Evolutionary conservation across 2,888 invertebrate species (phyloP).

Genomic region (Limnephilus auricula): DNA sequence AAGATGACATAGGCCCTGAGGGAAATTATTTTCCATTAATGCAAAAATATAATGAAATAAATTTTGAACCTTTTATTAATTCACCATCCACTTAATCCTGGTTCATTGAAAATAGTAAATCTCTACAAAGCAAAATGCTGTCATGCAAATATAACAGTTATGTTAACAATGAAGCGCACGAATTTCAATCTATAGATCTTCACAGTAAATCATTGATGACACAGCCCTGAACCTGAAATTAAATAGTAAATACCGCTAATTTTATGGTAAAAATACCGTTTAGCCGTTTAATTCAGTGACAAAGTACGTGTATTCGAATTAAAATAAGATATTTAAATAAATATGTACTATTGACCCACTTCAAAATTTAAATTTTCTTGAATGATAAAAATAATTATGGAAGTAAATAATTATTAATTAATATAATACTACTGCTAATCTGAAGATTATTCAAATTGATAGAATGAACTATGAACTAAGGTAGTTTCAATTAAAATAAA

Average conservation of each 20-base stretch:
- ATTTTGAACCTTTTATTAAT: too few relatives aligned
- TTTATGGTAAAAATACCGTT: neutral
- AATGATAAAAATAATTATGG: neutral
- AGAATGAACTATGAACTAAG: neutral
- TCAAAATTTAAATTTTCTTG: neutral
- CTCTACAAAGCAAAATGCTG: neutral
- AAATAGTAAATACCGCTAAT: neutral
- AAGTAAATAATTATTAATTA: neutral
- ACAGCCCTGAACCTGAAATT: neutral
- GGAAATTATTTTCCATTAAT: too few relatives aligned
- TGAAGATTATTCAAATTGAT: neutral
- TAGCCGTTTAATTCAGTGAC: neutral
- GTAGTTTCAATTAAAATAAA: too few relatives aligned
- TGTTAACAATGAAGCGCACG: neutral
- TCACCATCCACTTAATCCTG: too few relatives aligned
- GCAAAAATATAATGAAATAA: too few relatives aligned
- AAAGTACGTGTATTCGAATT: neutral
- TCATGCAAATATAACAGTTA: neutral
- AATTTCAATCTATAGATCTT: neutral
- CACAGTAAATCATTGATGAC: neutral
- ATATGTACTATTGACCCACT: neutral
- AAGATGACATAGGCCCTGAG: too few relatives aligned
- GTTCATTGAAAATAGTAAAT: neutral
- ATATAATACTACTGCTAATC: neutral
- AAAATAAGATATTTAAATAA: neutral